A percentile compares a stretch with the other conserved stretches of the same genome.
Evolutionary conservation across 2,113 vertebrate genomes (phyloP).

Genomic region (Eidolon helvum): DNA sequence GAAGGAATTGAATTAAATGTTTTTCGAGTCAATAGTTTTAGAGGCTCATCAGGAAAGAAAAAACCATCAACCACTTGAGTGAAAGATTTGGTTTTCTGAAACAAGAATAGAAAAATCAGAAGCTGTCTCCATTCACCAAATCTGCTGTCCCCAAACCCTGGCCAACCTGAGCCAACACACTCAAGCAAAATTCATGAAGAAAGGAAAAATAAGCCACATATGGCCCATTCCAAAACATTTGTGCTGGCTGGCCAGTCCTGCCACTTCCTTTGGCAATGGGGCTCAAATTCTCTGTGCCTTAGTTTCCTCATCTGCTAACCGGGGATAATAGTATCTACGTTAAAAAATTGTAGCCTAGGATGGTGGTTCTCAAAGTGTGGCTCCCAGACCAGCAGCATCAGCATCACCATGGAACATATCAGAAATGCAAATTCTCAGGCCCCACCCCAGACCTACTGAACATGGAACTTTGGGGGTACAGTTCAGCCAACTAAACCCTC

Average conservation of each 20-base stretch:
- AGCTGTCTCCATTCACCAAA: not conserved
- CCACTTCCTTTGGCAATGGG: not conserved
- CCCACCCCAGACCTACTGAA: not conserved
- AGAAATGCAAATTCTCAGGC: not conserved
- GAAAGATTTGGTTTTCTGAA: slow-evolving; percentile 57
- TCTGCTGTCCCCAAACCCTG: not conserved
- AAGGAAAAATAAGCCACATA: not conserved
- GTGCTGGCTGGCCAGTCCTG: not conserved
- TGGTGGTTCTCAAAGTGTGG: not conserved
- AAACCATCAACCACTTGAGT: slow-evolving; percentile 82
- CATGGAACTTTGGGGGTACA: not conserved
- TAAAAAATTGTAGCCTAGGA: not conserved
- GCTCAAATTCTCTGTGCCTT: not conserved
- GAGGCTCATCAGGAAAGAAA: slow-evolving; percentile 80
- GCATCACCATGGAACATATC: not conserved
- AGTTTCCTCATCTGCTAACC: not conserved
- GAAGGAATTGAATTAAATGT: slow-evolving; percentile 84
- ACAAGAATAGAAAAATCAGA: not conserved
- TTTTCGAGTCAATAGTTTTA: slow-evolving; percentile 81
- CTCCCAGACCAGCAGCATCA: not conserved
- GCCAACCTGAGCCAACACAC: not conserved
- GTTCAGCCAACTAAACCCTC: not conserved
- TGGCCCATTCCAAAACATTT: not conserved
- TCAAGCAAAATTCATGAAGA: not conserved
- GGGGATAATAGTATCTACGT: not conserved